Evolutionary conservation across 2,888 invertebrate species (phyloP).

Genomic region (Tachina lurida): DNA sequence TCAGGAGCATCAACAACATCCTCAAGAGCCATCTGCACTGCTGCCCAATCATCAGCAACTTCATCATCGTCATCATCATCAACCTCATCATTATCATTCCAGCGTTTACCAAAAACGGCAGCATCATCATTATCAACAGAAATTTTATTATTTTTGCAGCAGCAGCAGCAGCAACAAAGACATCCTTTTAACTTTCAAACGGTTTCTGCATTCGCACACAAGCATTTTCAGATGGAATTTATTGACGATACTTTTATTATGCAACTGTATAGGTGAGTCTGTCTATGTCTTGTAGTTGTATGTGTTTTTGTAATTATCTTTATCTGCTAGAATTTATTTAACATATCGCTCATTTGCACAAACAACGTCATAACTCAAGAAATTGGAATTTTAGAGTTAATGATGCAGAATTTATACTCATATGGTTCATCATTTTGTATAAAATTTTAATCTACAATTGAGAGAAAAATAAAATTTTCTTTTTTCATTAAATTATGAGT

Average conservation of each 20-base stretch:
- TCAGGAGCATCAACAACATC: constrained; percentile 60
- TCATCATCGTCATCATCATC: constrained; percentile 38
- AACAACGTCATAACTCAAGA: too few relatives aligned
- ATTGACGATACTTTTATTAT: constrained; percentile 77
- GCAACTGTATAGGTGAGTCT: constrained; percentile 82
- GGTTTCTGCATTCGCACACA: constrained; percentile 65
- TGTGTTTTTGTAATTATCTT: constrained; percentile 34
- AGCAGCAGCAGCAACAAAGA: constrained; percentile 50
- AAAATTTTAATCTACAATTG: too few relatives aligned
- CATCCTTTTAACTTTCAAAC: constrained; percentile 72
- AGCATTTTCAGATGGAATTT: constrained; percentile 77
- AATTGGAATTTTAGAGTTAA: too few relatives aligned
- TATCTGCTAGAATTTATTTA: constrained; percentile 4
- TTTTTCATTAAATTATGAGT: too few relatives aligned
- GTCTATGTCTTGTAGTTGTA: constrained; percentile 5
- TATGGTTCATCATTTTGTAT: too few relatives aligned
- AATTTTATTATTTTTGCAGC: constrained; percentile 46
- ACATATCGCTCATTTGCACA: too few relatives aligned
- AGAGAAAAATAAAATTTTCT: too few relatives aligned
- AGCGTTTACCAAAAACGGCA: constrained; percentile 17
- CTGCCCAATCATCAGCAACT: constrained; percentile 34
- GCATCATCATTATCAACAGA: constrained; percentile 59
- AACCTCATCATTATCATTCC: constrained; percentile 34
- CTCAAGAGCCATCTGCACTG: constrained; percentile 36
- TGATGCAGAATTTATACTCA: too few relatives aligned